Evolutionary conservation across 2,797 vertebrate species (phyloP).

Genomic region (Acanthornis magna): DNA sequence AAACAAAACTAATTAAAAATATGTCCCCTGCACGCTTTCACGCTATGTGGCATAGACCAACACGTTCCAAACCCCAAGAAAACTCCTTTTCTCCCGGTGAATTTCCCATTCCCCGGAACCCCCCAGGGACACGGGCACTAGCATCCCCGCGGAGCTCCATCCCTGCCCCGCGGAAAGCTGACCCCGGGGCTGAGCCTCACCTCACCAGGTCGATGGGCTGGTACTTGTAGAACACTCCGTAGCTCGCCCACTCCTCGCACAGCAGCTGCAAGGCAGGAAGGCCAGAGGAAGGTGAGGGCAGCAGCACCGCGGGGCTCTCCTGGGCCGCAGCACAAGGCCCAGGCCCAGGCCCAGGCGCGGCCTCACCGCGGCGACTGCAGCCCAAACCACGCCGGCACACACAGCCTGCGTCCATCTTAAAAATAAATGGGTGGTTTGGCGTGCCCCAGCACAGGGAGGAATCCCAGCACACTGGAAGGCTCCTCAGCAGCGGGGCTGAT

Average conservation of each 20-base stretch:
- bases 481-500: neutral
- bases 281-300: neutral
- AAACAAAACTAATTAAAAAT: neutral
- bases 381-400: neutral
- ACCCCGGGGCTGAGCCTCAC: constrained; percentile 64
- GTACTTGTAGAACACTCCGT: constrained; percentile 95
- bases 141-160: neutral
- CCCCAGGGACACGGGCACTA: rapidly evolving
- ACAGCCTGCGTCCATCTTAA: neutral
- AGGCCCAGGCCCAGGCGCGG: neutral
- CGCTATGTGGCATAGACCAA: neutral
- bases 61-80: neutral
- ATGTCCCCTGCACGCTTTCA: neutral
- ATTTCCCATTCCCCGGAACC: neutral
- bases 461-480: neutral
- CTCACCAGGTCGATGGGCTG: constrained; percentile 95
- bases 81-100: neutral
- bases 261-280: constrained; percentile 81
- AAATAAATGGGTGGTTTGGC: neutral
- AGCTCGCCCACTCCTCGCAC: constrained; percentile 95
- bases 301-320: neutral
- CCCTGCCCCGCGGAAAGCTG: rapidly evolving
- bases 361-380: neutral
- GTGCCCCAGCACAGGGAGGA: neutral
- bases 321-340: neutral